Conservation (phyloP, 2,888 invertebrate genomes). For the Spisula subtruncata region DNA sequence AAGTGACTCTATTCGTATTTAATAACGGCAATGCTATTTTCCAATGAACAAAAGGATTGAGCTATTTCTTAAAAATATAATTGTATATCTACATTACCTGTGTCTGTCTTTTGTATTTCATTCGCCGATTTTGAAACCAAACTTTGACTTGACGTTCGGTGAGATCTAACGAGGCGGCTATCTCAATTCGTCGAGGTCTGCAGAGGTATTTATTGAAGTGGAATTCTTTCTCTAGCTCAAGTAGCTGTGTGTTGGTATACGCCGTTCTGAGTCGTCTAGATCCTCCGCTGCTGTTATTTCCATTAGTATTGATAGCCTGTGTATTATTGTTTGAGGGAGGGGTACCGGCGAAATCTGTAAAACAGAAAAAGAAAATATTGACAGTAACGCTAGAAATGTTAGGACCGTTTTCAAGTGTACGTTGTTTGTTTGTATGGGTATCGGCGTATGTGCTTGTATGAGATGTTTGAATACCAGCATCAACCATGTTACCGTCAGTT, state of each 20-base stretch:
- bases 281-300: slow-evolving; percentile 69
- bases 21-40: too few species aligned
- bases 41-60: too few species aligned
- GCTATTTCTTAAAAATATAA: too few species aligned
- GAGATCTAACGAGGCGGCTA: slow-evolving; percentile 92
- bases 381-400: slow-evolving; percentile 66
- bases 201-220: slow-evolving; percentile 93
- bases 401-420: slow-evolving; percentile 52
- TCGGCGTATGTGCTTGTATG: slow-evolving; percentile 22
- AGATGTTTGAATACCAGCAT: slow-evolving; percentile 27
- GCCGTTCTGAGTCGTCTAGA: slow-evolving; percentile 92
- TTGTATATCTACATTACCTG: slow-evolving; percentile 56
- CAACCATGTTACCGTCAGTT: slow-evolving; percentile 29
- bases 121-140: slow-evolving; percentile 99
- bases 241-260: slow-evolving; percentile 93
- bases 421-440: slow-evolving; percentile 43
- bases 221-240: slow-evolving; percentile 95
- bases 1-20: too few species aligned
- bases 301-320: slow-evolving; percentile 51
- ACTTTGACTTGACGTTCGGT: slow-evolving; percentile 96
- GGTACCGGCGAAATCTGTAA: slow-evolving; percentile 71
- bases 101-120: slow-evolving; percentile 91
- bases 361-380: slow-evolving; percentile 69
- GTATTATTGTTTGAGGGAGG: slow-evolving; percentile 46
- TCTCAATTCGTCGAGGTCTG: slow-evolving; percentile 93